Evolutionary conservation across 2,888 invertebrate genomes (phyloP).

Genomic region (Synanthedon formicaeformis): DNA sequence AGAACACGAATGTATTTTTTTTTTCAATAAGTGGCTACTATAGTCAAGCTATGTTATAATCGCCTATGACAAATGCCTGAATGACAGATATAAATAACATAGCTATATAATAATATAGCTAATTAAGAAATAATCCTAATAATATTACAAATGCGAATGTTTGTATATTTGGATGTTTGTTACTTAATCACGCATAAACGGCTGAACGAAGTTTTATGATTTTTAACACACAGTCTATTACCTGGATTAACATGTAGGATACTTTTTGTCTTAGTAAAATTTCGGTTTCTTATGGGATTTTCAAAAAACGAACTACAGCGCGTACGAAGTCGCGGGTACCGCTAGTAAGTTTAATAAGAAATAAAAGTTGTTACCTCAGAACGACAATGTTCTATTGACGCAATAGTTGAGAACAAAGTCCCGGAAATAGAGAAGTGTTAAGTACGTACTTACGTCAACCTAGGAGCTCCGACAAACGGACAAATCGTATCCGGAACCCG

Average conservation of each 20-base stretch:
- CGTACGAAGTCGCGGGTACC: too few relatives aligned
- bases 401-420: background rate
- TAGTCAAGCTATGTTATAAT: too few relatives aligned
- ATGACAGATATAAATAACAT: background rate
- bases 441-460: background rate
- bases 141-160: background rate
- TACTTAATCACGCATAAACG: too few relatives aligned
- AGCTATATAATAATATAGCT: too few relatives aligned
- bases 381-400: too few relatives aligned
- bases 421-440: background rate
- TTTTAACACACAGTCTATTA: too few relatives aligned
- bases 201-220: too few relatives aligned
- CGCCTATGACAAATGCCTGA: too few relatives aligned
- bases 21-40: too few relatives aligned
- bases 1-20: too few relatives aligned
- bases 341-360: background rate
- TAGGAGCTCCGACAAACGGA: conserved; percentile 2
- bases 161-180: background rate
- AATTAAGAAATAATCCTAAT: background rate
- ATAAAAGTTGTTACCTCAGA: too few relatives aligned
- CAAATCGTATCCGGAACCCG: conserved; percentile 16
- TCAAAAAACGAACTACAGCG: too few relatives aligned
- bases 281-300: background rate
- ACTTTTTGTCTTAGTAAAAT: background rate
- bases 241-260: background rate